Conservation (phyloP, 1,140 invertebrate genomes). For the Papilio glaucus region DNA sequence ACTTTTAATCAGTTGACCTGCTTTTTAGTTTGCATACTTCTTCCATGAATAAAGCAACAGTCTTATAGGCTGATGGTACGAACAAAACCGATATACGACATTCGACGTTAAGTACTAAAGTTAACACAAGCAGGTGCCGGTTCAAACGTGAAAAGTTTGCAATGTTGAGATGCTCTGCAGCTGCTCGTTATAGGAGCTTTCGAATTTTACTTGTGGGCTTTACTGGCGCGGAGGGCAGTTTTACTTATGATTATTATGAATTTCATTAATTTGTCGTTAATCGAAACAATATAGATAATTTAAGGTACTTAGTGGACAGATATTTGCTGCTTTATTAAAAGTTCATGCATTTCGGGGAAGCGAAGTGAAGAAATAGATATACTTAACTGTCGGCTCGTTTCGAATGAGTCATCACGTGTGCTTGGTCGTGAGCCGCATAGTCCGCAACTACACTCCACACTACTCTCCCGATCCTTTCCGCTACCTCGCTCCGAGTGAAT, state of each 20-base stretch:
- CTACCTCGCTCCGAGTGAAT: too few relatives aligned
- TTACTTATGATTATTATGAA: not conserved
- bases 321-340: too few relatives aligned
- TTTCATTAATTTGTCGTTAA: not conserved
- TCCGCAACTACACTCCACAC: too few relatives aligned
- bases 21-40: not conserved
- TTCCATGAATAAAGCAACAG: not conserved
- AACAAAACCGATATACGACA: not conserved
- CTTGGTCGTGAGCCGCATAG: too few relatives aligned
- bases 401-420: too few relatives aligned
- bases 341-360: too few relatives aligned
- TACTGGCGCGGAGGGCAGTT: not conserved
- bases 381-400: too few relatives aligned
- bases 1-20: not conserved
- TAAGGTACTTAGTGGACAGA: too few relatives aligned
- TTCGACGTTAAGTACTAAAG: not conserved
- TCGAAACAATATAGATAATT: not conserved
- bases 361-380: too few relatives aligned
- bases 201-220: not conserved
- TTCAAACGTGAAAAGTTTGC: slow-evolving; percentile 12
- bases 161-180: not conserved
- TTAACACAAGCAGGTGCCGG: slow-evolving; percentile 6
- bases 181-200: slow-evolving; percentile 21
- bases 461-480: too few relatives aligned
- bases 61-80: not conserved